phyloP scores from a whole-genome alignment of 2,888 invertebrate species.

The Tenthredo amoena region DNA sequence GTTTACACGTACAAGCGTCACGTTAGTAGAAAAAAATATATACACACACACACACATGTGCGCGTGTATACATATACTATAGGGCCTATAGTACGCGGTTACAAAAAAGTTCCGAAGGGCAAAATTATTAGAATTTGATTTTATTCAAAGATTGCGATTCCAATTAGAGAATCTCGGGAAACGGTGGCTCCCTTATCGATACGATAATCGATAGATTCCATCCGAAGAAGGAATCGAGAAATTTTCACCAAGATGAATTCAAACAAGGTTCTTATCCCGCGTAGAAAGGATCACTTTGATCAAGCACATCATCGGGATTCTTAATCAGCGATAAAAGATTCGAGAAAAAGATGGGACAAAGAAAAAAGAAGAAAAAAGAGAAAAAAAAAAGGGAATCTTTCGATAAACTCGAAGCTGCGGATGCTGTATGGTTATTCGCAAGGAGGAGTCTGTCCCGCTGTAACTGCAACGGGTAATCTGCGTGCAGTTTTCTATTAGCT shows the following conservation, averaged over 20 bases:
- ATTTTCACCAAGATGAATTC: too few relatives aligned
- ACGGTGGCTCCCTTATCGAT: too few relatives aligned
- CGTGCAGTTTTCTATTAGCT: neutral
- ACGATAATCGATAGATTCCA: too few relatives aligned
- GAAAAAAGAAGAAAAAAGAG: neutral
- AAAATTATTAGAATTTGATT: too few relatives aligned
- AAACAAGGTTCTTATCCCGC: too few relatives aligned
- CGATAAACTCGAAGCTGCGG: neutral
- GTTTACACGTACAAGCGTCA: neutral
- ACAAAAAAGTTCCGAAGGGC: too few relatives aligned
- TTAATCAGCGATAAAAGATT: neutral
- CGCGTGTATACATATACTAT: neutral
- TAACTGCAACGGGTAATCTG: neutral
- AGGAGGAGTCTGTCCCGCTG: neutral
- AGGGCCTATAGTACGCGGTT: too few relatives aligned
- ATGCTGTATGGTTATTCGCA: neutral
- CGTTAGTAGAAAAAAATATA: slow-evolving; percentile 3
- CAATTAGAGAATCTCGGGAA: too few relatives aligned
- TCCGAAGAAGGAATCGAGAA: too few relatives aligned
- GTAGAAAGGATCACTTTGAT: too few relatives aligned
- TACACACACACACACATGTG: neutral
- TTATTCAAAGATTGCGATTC: too few relatives aligned
- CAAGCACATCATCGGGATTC: too few relatives aligned
- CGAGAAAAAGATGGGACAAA: neutral
- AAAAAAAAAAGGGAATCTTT: neutral